phyloP scores from a whole-genome alignment of 2,113 vertebrate species.

The Illadopsis cleaveri region DNA sequence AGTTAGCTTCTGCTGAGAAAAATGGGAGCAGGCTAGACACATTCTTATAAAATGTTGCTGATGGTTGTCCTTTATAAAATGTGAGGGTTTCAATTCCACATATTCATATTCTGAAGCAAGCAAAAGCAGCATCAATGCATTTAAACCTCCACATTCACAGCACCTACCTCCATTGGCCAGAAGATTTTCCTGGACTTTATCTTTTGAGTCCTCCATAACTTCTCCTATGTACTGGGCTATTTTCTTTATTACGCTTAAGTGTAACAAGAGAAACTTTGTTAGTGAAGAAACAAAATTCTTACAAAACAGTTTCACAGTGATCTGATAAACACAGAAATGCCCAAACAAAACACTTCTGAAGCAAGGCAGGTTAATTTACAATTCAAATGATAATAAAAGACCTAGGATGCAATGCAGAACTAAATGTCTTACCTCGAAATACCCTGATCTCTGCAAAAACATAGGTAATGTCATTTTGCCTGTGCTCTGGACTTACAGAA shows the following conservation, averaged over 20 bases:
- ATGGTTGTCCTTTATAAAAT: not conserved
- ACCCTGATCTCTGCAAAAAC: not conserved
- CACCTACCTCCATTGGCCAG: conserved; percentile 88
- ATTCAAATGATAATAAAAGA: not conserved
- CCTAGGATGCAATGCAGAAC: not conserved
- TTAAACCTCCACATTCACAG: not conserved
- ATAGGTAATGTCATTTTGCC: not conserved
- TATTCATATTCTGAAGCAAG: not conserved
- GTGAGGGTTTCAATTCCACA: not conserved
- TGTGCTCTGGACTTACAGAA: not conserved
- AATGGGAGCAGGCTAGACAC: not conserved
- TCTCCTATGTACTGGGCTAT: conserved; percentile 88
- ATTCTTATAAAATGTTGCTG: not conserved
- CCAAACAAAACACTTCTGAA: not conserved
- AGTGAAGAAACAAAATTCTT: not conserved
- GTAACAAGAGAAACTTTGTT: conserved; percentile 29
- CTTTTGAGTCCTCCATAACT: conserved; percentile 87
- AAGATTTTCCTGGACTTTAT: conserved; percentile 87
- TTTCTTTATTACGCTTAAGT: conserved; percentile 84
- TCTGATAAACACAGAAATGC: not conserved
- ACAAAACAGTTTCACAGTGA: not conserved
- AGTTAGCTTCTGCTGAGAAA: not conserved
- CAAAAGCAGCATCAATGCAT: not conserved
- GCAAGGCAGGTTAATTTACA: not conserved
- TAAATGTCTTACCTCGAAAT: not conserved